These are phyloP conservation scores for Nothocercus nigrocapillus DNA, from an alignment of 2,113 vertebrate species.

Conservation along the genomic window DNA sequence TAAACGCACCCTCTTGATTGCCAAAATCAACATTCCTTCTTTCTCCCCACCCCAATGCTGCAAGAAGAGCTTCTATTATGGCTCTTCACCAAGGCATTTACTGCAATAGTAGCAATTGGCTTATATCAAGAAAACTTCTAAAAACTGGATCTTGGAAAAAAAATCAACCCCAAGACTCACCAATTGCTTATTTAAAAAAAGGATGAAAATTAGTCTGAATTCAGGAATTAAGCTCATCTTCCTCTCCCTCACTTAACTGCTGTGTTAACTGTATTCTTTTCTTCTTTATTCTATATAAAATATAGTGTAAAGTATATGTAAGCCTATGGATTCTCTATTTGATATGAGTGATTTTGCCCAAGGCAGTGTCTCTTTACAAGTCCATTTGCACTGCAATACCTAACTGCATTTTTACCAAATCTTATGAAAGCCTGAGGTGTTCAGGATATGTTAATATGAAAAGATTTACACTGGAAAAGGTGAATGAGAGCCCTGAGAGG, in stretches of 20 bases:
- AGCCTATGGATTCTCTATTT: neutral
- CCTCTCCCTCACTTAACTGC: neutral
- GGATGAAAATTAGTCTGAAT: neutral
- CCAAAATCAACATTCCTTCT: conserved; percentile 47
- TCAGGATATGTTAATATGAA: neutral
- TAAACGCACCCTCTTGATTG: neutral
- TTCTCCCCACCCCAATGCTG: neutral
- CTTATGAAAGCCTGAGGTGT: neutral
- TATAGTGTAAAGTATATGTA: neutral
- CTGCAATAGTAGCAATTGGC: neutral
- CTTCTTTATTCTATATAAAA: neutral
- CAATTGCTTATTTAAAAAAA: conserved; percentile 26
- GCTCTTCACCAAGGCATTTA: conserved; percentile 27
- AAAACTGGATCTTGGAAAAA: neutral
- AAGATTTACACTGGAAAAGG: neutral
- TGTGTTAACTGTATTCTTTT: neutral
- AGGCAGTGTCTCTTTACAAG: neutral
- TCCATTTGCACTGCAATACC: neutral
- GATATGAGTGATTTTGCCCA: neutral
- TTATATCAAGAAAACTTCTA: conserved; percentile 26
- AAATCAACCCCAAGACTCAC: neutral
- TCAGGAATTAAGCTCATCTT: neutral
- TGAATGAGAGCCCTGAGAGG: neutral
- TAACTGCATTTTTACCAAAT: neutral
- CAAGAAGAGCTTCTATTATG: conserved; percentile 24